Conservation (phyloP, 2,113 vertebrate species). For the Hippocampus abdominalis region DNA sequence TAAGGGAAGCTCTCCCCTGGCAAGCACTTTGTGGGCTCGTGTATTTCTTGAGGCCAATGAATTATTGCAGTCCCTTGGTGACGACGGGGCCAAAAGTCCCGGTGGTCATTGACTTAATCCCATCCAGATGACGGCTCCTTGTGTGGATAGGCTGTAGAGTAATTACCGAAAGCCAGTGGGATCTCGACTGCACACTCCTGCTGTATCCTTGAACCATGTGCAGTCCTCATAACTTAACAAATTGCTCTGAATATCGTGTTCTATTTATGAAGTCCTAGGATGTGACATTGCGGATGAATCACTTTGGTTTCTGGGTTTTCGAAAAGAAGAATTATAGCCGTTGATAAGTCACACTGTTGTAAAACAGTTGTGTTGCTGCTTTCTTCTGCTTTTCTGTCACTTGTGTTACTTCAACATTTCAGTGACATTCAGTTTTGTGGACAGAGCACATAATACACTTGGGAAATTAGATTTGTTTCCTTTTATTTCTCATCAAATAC, state of each 20-base stretch:
- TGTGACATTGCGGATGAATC: neutral
- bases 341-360: neutral
- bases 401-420: neutral
- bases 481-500: conserved; percentile 22
- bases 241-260: conserved; percentile 12
- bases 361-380: neutral
- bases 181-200: conserved; percentile 36
- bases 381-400: neutral
- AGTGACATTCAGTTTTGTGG: conserved; percentile 3
- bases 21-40: conserved; percentile 22
- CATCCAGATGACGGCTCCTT: conserved; percentile 63
- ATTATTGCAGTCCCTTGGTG: conserved; percentile 37
- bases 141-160: conserved; percentile 55
- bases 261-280: conserved; percentile 6
- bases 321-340: neutral
- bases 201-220: conserved; percentile 53
- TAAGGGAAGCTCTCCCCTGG: conserved; percentile 27
- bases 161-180: conserved; percentile 59
- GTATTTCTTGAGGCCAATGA: conserved; percentile 42
- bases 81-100: conserved; percentile 55
- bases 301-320: neutral
- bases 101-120: conserved; percentile 65
- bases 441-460: conserved; percentile 16
- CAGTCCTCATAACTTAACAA: conserved; percentile 23
- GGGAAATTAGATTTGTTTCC: conserved; percentile 1